phyloP scores from a whole-genome alignment of 2,888 invertebrate species.

The Patella caerulea region DNA sequence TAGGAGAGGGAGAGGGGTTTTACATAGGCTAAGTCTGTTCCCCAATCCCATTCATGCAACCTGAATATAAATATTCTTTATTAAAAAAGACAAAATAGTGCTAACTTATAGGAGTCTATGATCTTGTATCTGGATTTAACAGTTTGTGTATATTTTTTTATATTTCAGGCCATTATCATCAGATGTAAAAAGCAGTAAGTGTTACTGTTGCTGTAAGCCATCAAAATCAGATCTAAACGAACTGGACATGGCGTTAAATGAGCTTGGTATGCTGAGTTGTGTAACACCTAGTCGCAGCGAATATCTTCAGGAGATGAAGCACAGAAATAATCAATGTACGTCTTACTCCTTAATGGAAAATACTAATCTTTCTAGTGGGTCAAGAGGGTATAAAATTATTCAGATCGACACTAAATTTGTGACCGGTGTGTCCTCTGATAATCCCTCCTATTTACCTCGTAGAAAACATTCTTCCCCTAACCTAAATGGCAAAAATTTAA shows the following conservation, averaged over 20 bases:
- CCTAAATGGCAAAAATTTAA: constrained; percentile 13
- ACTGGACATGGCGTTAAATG: constrained; percentile 63
- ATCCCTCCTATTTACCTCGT: constrained; percentile 23
- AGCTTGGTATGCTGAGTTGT: constrained; percentile 67
- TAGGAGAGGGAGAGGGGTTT: too few species aligned
- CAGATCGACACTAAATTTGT: constrained; percentile 59
- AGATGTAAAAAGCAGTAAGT: not conserved
- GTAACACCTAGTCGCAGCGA: constrained; percentile 63
- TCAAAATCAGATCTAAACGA: constrained; percentile 49
- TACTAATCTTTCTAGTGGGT: constrained; percentile 25
- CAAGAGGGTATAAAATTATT: constrained; percentile 49
- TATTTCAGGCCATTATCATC: not conserved
- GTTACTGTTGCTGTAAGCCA: constrained; percentile 46
- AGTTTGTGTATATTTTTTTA: too few species aligned
- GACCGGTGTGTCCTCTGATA: constrained; percentile 45
- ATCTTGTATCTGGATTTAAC: too few species aligned
- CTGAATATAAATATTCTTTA: too few species aligned
- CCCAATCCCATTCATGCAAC: too few species aligned
- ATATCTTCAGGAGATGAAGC: constrained; percentile 52
- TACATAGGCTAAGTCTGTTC: too few species aligned
- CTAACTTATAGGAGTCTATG: too few species aligned
- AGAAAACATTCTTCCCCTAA: constrained; percentile 9
- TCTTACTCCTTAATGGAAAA: constrained; percentile 10
- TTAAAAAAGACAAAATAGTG: too few species aligned
- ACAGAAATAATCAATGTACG: constrained; percentile 48